phyloP scores from a whole-genome alignment of 2,113 vertebrate species.

The Scytalopus superciliaris region DNA sequence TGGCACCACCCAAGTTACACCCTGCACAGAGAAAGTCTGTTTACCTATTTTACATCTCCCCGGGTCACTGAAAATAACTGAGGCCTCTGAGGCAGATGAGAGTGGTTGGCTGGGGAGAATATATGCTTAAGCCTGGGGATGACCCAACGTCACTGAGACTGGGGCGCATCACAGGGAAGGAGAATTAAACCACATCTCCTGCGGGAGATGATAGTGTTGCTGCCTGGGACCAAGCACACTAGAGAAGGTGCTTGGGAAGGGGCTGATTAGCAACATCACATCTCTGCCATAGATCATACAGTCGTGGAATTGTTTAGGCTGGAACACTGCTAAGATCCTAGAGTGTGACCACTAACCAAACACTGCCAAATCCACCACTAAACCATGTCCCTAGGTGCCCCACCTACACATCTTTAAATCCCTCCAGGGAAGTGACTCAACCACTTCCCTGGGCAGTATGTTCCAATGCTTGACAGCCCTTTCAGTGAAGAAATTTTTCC shows the following conservation, averaged over 20 bases:
- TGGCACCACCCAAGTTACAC: accelerated
- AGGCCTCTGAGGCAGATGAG: neutral
- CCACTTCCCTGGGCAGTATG: neutral
- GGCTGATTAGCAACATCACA: neutral
- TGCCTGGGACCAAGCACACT: neutral
- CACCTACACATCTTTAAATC: neutral
- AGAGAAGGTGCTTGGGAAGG: neutral
- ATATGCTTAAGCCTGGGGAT: neutral
- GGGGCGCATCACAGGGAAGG: neutral
- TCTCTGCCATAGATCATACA: accelerated
- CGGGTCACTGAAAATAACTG: neutral
- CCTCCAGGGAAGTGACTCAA: neutral
- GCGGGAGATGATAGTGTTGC: neutral
- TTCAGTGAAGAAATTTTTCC: neutral
- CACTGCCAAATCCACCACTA: neutral
- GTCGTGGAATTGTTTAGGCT: neutral
- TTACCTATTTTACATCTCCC: neutral
- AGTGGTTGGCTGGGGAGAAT: accelerated
- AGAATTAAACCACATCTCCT: neutral
- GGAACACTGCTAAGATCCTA: neutral
- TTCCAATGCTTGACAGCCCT: neutral
- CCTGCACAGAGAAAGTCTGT: neutral
- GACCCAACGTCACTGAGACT: accelerated
- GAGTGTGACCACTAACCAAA: neutral
- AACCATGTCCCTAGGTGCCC: neutral